phyloP scores from a whole-genome alignment of 2,888 invertebrate genomes.

The Cerastis leucographa region DNA sequence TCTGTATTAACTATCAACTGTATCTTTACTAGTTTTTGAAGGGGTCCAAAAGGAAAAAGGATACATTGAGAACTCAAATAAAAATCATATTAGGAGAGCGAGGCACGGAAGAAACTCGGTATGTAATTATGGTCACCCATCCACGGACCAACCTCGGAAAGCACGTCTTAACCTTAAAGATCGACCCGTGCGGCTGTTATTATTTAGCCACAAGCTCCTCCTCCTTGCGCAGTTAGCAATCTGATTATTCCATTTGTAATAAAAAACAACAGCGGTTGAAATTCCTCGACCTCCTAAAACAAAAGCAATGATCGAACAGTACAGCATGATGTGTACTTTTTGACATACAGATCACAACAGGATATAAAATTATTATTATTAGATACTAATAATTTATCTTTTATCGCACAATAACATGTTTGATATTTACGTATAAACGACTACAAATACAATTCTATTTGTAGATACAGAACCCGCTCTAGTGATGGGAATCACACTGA shows the following conservation, averaged over 20 bases:
- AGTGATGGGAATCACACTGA: conserved; percentile 18
- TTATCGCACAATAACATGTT: background rate
- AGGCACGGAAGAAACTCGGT: too few species aligned
- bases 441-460: conserved; percentile 2
- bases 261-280: too few species aligned
- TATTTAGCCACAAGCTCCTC: too few species aligned
- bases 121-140: too few species aligned
- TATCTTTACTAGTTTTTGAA: background rate
- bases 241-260: too few species aligned
- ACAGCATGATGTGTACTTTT: background rate
- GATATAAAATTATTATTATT: conserved; percentile 7
- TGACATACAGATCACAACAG: conserved; percentile 19
- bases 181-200: too few species aligned
- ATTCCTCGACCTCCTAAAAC: too few species aligned
- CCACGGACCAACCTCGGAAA: too few species aligned
- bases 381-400: conserved; percentile 3
- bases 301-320: too few species aligned
- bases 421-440: background rate
- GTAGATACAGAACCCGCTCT: conserved; percentile 37
- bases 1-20: background rate
- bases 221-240: too few species aligned
- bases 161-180: too few species aligned
- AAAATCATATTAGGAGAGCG: too few species aligned
- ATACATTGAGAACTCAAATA: background rate
- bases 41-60: background rate